These are phyloP conservation scores for Patiria miniata DNA, from an alignment of 35 echinoderm and acorn worm species.

Conservation along the genomic window DNA sequence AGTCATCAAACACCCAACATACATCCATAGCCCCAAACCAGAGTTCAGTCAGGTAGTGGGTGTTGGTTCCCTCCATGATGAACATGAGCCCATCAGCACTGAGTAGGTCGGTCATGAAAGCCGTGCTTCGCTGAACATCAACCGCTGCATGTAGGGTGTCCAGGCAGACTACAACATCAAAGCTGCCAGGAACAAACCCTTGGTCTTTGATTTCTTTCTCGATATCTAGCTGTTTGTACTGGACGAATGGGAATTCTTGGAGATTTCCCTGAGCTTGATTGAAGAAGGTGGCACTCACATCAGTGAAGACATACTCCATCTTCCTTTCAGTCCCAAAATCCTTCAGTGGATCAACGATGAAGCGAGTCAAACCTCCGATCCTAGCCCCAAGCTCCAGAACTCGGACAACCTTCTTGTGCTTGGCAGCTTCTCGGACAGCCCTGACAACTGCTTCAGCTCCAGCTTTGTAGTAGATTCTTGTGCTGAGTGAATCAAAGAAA, in stretches of 20 bases:
- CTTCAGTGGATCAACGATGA: conserved; percentile 77
- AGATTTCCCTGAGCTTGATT: conserved; percentile 71
- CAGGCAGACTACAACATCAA: conserved; percentile 87
- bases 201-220: conserved; percentile 81
- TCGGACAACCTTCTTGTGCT: conserved; percentile 76
- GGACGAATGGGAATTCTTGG: conserved; percentile 65
- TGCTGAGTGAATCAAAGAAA: conserved; percentile 88
- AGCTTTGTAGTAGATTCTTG: conserved; percentile 80
- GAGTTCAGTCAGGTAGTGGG: conserved; percentile 74
- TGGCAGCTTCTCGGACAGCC: conserved; percentile 67
- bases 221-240: conserved; percentile 96
- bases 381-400: conserved; percentile 88
- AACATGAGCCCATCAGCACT: conserved; percentile 77
- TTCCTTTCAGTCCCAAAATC: conserved; percentile 59
- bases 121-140: conserved; percentile 61
- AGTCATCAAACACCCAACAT: conserved; percentile 79
- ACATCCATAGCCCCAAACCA: conserved; percentile 82
- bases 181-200: conserved; percentile 80
- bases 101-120: conserved; percentile 79
- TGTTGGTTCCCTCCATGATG: conserved; percentile 80
- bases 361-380: conserved; percentile 87
- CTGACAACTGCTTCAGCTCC: conserved; percentile 67
- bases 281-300: conserved; percentile 93
- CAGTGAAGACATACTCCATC: conserved; percentile 97
- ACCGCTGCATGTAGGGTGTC: conserved; percentile 88